phyloP scores from a whole-genome alignment of 2,888 invertebrate species.

The Scaptomyza reducta region DNA sequence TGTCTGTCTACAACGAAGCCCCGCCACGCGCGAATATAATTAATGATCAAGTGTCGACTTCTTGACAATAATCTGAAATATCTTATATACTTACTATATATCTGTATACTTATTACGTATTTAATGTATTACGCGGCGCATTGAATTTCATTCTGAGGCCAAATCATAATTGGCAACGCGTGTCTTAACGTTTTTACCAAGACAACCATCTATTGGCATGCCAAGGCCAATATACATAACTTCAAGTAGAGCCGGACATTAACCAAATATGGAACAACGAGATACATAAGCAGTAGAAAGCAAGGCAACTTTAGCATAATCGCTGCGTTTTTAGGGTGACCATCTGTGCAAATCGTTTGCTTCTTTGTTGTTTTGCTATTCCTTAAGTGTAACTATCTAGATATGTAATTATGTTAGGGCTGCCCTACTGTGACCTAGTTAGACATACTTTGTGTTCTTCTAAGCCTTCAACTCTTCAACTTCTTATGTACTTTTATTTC shows the following conservation, averaged over 20 bases:
- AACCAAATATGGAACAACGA: not conserved
- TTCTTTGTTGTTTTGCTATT: too few relatives aligned
- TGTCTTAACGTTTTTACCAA: conserved; percentile 22
- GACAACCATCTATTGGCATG: conserved; percentile 1
- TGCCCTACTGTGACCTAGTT: too few relatives aligned
- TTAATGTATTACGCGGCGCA: conserved; percentile 18
- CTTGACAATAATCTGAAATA: conserved; percentile 64
- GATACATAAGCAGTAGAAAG: not conserved
- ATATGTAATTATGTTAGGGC: too few relatives aligned
- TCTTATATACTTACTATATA: conserved; percentile 29
- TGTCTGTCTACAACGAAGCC: conserved; percentile 22
- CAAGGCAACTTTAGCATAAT: not conserved
- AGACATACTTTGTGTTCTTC: too few relatives aligned
- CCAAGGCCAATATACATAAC: not conserved
- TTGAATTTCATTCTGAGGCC: conserved; percentile 57
- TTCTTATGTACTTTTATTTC: too few relatives aligned
- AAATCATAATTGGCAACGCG: conserved; percentile 51
- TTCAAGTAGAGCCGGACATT: not conserved
- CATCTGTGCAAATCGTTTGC: not conserved
- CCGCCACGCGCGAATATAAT: conserved; percentile 64
- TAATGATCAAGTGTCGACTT: conserved; percentile 75
- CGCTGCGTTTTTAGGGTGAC: not conserved
- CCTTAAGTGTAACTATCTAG: not conserved
- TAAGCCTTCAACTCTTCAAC: too few relatives aligned
- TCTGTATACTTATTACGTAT: not conserved